A percentile compares a stretch with the other conserved stretches of the same genome.
Conservation (phyloP, 2,888 invertebrate genomes). For the Caenorhabditis drosophilae region DNA sequence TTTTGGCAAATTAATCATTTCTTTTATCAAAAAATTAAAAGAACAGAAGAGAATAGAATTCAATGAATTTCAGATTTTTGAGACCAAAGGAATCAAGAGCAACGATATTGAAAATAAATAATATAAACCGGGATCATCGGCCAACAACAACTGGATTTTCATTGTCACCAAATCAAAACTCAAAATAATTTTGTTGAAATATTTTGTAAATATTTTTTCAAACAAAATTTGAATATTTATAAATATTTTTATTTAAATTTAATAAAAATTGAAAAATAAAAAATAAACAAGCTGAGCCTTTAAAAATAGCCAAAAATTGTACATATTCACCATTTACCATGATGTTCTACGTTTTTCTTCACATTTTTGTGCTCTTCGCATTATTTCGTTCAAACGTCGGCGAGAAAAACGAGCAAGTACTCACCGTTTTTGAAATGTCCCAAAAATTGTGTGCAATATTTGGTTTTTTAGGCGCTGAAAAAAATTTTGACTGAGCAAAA, state of each 20-base stretch:
- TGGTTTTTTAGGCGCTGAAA: too few species aligned
- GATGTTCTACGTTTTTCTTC: too few species aligned
- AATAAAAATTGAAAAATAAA: not conserved
- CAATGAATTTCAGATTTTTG: not conserved
- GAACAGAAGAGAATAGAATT: too few species aligned
- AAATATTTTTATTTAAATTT: not conserved
- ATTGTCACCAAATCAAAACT: not conserved
- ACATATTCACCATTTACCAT: too few species aligned
- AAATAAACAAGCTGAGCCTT: too few species aligned
- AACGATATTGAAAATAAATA: not conserved
- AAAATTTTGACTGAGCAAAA: conserved; percentile 23
- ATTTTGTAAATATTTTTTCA: too few species aligned
- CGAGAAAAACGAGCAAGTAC: too few species aligned
- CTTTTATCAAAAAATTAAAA: not conserved
- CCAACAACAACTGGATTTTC: not conserved
- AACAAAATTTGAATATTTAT: too few species aligned
- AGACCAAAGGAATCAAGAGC: not conserved
- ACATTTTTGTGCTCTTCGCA: not conserved
- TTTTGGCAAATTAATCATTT: not conserved
- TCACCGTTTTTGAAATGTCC: too few species aligned
- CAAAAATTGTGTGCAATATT: too few species aligned
- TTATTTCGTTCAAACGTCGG: too few species aligned
- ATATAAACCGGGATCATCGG: not conserved
- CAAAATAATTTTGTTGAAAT: not conserved
- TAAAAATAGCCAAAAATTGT: too few species aligned